Conservation (phyloP, 1,140 invertebrate species). For the Panonychus citri region DNA sequence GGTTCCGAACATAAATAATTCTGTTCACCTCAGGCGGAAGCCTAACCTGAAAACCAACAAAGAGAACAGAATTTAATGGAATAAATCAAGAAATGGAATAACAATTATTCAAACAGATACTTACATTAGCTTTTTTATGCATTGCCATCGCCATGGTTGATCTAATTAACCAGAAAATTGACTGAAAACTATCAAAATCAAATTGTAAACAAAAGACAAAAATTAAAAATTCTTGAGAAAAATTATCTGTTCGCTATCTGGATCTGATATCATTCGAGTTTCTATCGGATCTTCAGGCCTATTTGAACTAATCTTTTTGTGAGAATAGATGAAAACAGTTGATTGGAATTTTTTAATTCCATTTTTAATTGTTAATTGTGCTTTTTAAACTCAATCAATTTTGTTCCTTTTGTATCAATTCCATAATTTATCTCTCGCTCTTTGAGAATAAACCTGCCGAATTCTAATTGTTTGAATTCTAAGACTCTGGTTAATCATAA, state of each 20-base stretch:
- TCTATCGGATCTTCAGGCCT: too few relatives aligned
- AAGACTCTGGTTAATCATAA: neutral
- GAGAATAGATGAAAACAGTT: neutral
- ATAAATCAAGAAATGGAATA: neutral
- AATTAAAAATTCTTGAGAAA: neutral
- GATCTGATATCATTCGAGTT: too few relatives aligned
- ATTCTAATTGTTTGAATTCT: neutral
- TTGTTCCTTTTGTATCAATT: neutral
- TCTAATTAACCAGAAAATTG: neutral
- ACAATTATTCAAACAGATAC: neutral
- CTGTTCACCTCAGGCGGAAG: conserved; percentile 95
- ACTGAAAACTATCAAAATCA: neutral
- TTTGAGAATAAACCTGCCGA: neutral
- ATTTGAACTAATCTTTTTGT: too few relatives aligned
- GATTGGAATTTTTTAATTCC: neutral
- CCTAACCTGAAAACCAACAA: conserved; percentile 40
- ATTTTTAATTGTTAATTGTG: neutral
- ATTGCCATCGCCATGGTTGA: conserved; percentile 1
- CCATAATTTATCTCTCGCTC: neutral
- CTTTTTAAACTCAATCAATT: neutral
- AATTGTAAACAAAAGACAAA: neutral
- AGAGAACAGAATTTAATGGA: neutral
- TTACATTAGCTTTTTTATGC: conserved; percentile 2
- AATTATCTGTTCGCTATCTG: too few relatives aligned
- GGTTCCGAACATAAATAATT: conserved; percentile 84